Percentiles rank a stretch among this genome's conserved stretches.
Conservation (phyloP, 2,888 invertebrate species). For the Mystacides longicornis region DNA sequence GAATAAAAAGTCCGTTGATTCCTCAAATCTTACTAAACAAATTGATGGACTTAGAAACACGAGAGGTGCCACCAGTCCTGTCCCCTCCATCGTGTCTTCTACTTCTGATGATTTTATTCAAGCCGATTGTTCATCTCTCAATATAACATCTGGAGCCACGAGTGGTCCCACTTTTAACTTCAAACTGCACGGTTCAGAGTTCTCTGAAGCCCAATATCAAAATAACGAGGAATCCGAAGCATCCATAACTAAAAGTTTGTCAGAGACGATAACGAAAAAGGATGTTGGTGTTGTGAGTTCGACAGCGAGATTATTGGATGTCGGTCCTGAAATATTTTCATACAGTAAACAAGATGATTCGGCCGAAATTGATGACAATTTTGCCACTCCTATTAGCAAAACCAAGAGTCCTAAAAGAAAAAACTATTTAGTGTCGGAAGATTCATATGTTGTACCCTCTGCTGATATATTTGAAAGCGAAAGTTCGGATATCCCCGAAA, state of each 20-base stretch:
- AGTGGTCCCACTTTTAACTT: slow-evolving; percentile 36
- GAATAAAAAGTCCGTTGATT: neutral
- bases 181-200: slow-evolving; percentile 43
- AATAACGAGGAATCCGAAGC: neutral
- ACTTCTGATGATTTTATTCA: slow-evolving; percentile 47
- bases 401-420: slow-evolving; percentile 38
- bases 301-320: neutral
- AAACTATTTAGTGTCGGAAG: slow-evolving; percentile 37
- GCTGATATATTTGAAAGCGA: slow-evolving; percentile 54
- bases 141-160: slow-evolving; percentile 37
- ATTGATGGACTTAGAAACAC: slow-evolving; percentile 1
- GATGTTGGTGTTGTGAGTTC: slow-evolving; percentile 30
- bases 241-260: neutral
- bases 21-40: slow-evolving; percentile 1
- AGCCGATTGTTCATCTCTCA: slow-evolving; percentile 44
- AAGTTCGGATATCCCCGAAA: slow-evolving; percentile 42
- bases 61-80: slow-evolving; percentile 36
- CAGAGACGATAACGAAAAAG: slow-evolving; percentile 26
- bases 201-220: slow-evolving; percentile 31
- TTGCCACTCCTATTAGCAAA: slow-evolving; percentile 46
- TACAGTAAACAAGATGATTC: neutral
- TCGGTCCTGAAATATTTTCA: neutral
- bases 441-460: slow-evolving; percentile 38
- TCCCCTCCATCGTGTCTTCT: slow-evolving; percentile 44
- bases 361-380: slow-evolving; percentile 24